Evolutionary conservation across 2,113 vertebrate species (phyloP).

Genomic region (Tachysurus vachellii): DNA sequence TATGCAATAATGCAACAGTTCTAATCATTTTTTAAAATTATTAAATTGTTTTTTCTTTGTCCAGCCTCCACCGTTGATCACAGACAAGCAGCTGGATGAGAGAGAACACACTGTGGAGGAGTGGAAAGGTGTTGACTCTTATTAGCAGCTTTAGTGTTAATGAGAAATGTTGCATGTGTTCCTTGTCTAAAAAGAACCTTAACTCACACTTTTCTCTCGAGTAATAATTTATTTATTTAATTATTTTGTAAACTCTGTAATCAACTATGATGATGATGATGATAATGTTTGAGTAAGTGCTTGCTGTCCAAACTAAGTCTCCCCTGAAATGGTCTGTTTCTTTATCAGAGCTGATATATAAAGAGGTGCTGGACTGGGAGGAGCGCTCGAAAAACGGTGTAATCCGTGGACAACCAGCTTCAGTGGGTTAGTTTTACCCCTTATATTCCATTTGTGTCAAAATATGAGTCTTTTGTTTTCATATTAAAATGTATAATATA

Average conservation of each 20-base stretch:
- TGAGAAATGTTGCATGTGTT: background rate
- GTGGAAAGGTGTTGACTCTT: slow-evolving; percentile 88
- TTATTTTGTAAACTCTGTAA: background rate
- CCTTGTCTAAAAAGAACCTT: background rate
- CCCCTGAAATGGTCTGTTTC: background rate
- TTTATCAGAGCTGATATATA: slow-evolving; percentile 92
- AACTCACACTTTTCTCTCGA: background rate
- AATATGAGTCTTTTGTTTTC: background rate
- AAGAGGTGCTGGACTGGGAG: slow-evolving; percentile 96
- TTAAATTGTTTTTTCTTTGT: slow-evolving; percentile 57
- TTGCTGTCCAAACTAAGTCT: background rate
- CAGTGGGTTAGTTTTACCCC: slow-evolving; percentile 90
- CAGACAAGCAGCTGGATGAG: slow-evolving; percentile 97
- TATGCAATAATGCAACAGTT: background rate
- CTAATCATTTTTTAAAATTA: background rate
- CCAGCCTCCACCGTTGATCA: slow-evolving; percentile 94
- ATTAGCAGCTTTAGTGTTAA: background rate
- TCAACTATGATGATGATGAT: too few relatives aligned
- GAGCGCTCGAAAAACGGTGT: slow-evolving; percentile 96
- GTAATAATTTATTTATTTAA: background rate
- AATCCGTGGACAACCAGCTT: slow-evolving; percentile 89
- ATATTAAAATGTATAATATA: background rate
- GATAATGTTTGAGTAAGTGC: background rate
- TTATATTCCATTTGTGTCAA: background rate
- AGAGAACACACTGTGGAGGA: slow-evolving; percentile 97